A percentile compares a stretch with the other conserved stretches of the same genome.
Conservation (phyloP, 2,797 vertebrate genomes). For the Meriones psammophilus region DNA sequence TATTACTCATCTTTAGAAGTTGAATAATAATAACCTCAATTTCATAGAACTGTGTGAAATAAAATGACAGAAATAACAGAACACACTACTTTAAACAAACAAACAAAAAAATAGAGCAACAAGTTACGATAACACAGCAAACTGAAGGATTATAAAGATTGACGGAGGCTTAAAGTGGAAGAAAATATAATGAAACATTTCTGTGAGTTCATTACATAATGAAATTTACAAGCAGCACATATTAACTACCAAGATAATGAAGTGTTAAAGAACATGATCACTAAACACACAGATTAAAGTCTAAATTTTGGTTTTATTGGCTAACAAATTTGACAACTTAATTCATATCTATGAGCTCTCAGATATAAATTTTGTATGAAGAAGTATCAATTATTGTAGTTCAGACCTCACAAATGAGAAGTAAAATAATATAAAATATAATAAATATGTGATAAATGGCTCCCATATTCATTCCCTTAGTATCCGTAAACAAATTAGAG, state of each 20-base stretch:
- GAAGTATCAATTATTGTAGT: background rate
- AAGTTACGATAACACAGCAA: background rate
- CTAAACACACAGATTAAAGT: background rate
- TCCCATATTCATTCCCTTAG: background rate
- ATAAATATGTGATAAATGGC: background rate
- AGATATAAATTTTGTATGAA: background rate
- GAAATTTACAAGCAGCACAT: background rate
- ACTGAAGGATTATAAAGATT: background rate
- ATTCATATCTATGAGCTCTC: background rate
- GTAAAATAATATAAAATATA: background rate
- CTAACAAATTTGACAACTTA: background rate
- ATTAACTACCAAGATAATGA: background rate
- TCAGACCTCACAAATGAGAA: no score
- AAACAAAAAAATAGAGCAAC: constrained; percentile 17
- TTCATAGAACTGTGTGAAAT: background rate
- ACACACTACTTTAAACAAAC: background rate
- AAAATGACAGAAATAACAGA: background rate
- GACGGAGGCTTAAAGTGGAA: background rate
- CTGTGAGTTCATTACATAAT: background rate
- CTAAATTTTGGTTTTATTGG: background rate
- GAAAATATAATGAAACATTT: constrained; percentile 34
- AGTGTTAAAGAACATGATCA: background rate
- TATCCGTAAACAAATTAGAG: background rate
- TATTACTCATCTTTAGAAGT: background rate
- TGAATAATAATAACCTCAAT: background rate